These are phyloP conservation scores for Eulithis prunata DNA, from an alignment of 2,888 invertebrate species.

Conservation along the genomic window DNA sequence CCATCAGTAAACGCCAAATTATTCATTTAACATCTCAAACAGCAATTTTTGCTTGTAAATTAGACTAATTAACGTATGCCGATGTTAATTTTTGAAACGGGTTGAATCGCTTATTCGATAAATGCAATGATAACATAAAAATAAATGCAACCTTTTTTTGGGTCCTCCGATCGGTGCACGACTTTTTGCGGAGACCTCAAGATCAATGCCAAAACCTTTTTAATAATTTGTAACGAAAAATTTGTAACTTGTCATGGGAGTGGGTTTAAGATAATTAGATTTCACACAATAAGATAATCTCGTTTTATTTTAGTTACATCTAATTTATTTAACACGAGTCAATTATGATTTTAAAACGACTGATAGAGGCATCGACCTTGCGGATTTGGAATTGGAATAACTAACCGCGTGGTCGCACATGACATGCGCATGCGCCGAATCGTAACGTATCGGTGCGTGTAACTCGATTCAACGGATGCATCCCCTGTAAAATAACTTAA, in stretches of 20 bases:
- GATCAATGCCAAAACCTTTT: conserved; percentile 31
- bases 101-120: conserved; percentile 37
- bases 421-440: conserved; percentile 47
- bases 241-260: conserved; percentile 41
- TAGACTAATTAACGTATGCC: conserved; percentile 39
- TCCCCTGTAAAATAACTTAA: conserved; percentile 53
- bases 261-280: conserved; percentile 35
- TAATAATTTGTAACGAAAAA: conserved; percentile 23
- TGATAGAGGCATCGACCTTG: conserved; percentile 29
- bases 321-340: conserved; percentile 26
- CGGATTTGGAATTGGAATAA: conserved; percentile 29
- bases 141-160: conserved; percentile 35
- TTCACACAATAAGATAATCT: conserved; percentile 31
- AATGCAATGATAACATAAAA: conserved; percentile 40
- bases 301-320: conserved; percentile 23
- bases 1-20: conserved; percentile 34
- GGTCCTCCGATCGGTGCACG: conserved; percentile 34
- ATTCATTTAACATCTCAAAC: conserved; percentile 38
- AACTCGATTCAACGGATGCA: conserved; percentile 73
- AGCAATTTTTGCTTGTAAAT: conserved; percentile 41
- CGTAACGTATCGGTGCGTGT: conserved; percentile 63
- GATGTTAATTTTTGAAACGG: conserved; percentile 41
- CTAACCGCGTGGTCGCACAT: conserved; percentile 34
- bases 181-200: conserved; percentile 27
- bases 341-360: conserved; percentile 24